Conservation (phyloP, 2,113 vertebrate species). For the Calyptomena viridis region DNA sequence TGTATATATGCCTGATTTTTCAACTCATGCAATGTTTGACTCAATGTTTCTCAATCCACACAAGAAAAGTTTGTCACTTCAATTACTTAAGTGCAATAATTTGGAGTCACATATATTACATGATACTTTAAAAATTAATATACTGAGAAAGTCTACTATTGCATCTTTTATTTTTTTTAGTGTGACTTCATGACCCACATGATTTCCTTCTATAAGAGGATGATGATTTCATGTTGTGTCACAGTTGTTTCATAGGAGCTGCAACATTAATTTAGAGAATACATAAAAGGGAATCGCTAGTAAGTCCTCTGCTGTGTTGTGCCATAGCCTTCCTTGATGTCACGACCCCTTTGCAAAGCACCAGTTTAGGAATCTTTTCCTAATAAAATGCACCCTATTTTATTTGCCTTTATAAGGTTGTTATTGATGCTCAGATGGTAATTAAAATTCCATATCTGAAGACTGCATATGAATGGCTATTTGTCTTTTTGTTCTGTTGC, state of each 20-base stretch:
- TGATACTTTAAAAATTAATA: neutral
- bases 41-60: neutral
- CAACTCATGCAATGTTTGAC: neutral
- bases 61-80: neutral
- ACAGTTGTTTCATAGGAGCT: neutral
- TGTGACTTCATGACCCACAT: neutral
- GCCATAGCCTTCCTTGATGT: neutral
- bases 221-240: neutral
- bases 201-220: neutral
- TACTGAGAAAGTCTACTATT: neutral
- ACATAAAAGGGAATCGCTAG: neutral
- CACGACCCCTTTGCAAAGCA: neutral
- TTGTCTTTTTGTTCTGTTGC: neutral
- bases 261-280: neutral
- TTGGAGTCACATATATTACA: neutral
- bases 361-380: neutral
- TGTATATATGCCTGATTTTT: neutral
- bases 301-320: neutral
- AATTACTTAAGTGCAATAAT: neutral
- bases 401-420: neutral
- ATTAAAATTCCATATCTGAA: neutral
- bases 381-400: neutral
- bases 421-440: neutral
- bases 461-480: neutral
- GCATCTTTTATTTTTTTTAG: neutral